Evolutionary conservation across 2,888 invertebrate species (phyloP).

Genomic region (Camponotus fellah): DNA sequence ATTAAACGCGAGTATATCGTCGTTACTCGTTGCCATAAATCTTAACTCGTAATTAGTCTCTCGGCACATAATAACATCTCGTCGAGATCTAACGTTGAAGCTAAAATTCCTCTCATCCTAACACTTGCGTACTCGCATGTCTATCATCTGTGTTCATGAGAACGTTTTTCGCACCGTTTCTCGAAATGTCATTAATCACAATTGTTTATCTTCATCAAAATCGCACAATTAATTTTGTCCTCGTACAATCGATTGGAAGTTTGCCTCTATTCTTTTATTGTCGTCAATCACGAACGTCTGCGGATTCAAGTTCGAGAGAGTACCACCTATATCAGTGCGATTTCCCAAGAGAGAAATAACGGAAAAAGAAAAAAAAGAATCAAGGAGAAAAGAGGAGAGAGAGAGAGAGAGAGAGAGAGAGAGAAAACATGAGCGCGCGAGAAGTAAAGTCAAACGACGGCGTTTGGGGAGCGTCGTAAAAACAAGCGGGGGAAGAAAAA

Average conservation of each 20-base stretch:
- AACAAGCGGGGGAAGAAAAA: slow-evolving; percentile 65
- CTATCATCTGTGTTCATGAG: not conserved
- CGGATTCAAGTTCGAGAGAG: slow-evolving; percentile 7
- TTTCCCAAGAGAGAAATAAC: slow-evolving; percentile 52
- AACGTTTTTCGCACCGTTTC: slow-evolving; percentile 25
- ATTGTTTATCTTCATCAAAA: slow-evolving; percentile 20
- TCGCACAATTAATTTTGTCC: slow-evolving; percentile 19
- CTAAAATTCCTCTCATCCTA: slow-evolving; percentile 43
- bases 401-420: too few relatives aligned
- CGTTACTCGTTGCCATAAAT: slow-evolving; percentile 54
- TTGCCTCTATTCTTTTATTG: slow-evolving; percentile 6
- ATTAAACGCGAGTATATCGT: slow-evolving; percentile 52
- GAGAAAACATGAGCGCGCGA: slow-evolving; percentile 21
- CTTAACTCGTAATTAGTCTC: slow-evolving; percentile 56
- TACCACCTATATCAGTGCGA: slow-evolving; percentile 1
- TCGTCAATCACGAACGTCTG: slow-evolving; percentile 34
- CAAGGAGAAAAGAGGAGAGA: not conserved
- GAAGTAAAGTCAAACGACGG: slow-evolving; percentile 22
- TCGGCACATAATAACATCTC: slow-evolving; percentile 49
- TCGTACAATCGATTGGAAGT: slow-evolving; percentile 3
- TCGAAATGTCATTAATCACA: slow-evolving; percentile 33
- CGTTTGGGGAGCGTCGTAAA: slow-evolving; percentile 43
- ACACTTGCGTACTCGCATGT: slow-evolving; percentile 31
- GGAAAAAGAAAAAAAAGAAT: slow-evolving; percentile 25
- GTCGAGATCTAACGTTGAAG: slow-evolving; percentile 34